A percentile compares a stretch with the other conserved stretches of the same genome.
Evolutionary conservation across 2,113 vertebrate genomes (phyloP).

Genomic region (Albula goreensis): DNA sequence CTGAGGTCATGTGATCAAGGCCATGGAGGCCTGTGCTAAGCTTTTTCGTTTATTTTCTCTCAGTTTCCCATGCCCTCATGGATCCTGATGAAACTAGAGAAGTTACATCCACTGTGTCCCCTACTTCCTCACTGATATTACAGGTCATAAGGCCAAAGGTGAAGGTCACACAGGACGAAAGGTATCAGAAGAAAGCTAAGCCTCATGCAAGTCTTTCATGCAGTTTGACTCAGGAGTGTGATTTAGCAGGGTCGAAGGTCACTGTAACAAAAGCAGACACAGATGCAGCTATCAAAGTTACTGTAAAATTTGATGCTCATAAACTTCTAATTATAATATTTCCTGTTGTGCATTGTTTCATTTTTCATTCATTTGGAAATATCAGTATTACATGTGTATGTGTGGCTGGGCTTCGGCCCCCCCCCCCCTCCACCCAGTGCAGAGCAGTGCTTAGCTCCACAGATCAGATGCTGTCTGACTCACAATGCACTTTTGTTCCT

Average conservation of each 20-base stretch:
- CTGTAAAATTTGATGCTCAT: neutral
- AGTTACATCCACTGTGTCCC: no score
- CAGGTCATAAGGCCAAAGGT: neutral
- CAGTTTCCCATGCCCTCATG: neutral
- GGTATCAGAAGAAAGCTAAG: neutral
- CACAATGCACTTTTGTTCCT: constrained; percentile 1
- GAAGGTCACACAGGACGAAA: neutral
- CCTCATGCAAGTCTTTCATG: no score
- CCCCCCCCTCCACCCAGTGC: neutral
- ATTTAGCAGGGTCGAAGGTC: neutral
- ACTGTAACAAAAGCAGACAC: neutral
- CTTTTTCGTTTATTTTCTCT: no score
- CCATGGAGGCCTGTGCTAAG: no score
- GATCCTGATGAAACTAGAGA: neutral
- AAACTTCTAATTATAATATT: neutral
- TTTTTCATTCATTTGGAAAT: neutral
- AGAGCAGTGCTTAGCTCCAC: neutral
- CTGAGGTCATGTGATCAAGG: no score
- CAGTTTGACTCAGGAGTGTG: no score
- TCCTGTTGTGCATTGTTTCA: no score
- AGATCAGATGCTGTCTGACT: neutral
- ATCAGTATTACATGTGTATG: neutral
- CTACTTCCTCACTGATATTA: neutral
- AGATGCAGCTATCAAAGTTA: neutral
- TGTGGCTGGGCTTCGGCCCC: neutral